Evolutionary conservation across 2,888 invertebrate species (phyloP).

Genomic region (Chrysotoxum bicinctum): DNA sequence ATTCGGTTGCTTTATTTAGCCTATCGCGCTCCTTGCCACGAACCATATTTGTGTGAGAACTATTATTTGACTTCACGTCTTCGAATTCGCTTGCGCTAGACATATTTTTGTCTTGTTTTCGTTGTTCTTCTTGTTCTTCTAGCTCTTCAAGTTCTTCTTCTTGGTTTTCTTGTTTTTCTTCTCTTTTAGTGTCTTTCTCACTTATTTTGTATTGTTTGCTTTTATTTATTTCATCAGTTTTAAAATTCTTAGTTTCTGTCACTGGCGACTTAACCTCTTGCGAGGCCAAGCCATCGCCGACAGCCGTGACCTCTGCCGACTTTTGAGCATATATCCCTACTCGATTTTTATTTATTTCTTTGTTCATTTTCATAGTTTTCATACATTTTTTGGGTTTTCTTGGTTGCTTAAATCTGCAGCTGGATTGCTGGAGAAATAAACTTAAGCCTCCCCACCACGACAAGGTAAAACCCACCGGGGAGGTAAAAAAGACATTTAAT

Average conservation of each 20-base stretch:
- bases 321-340: conserved; percentile 62
- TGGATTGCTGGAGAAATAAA: conserved; percentile 7
- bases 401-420: conserved; percentile 34
- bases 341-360: conserved; percentile 33
- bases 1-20: neutral
- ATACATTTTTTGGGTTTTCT: conserved; percentile 47
- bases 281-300: conserved; percentile 60
- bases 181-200: neutral
- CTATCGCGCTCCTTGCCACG: neutral
- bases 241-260: neutral
- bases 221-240: neutral
- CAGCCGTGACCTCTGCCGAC: conserved; percentile 61
- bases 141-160: neutral
- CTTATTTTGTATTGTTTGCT: neutral
- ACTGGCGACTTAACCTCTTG: conserved; percentile 61
- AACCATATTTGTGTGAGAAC: neutral
- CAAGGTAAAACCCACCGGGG: conserved; percentile 63
- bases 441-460: conserved; percentile 66
- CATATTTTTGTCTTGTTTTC: neutral
- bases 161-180: neutral
- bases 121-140: too few relatives aligned
- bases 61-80: neutral
- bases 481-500: conserved; percentile 6
- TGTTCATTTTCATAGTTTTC: conserved; percentile 43
- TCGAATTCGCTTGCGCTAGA: neutral